phyloP scores from a whole-genome alignment of 2,113 vertebrate genomes.

The Anguilla japonica region DNA sequence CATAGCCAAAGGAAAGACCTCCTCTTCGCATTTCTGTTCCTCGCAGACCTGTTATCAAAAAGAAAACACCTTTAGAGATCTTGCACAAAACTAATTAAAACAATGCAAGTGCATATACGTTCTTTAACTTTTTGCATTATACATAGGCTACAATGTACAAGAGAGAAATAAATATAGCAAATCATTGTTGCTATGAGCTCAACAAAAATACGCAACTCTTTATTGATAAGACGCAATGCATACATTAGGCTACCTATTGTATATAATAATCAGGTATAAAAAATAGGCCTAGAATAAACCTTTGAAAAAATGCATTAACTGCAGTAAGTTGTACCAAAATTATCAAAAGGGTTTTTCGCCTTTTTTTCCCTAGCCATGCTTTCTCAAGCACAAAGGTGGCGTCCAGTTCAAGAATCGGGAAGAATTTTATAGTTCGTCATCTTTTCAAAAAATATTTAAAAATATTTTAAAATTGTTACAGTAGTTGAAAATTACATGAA shows the following conservation, averaged over 20 bases:
- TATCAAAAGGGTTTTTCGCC: conserved; percentile 9
- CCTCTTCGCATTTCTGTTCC: conserved; percentile 97
- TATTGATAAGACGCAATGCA: neutral
- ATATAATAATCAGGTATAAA: neutral
- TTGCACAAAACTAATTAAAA: neutral
- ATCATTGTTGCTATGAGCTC: neutral
- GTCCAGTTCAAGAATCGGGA: conserved; percentile 72
- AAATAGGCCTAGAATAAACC: neutral
- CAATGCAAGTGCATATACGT: neutral
- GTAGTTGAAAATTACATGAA: conserved; percentile 51
- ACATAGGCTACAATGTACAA: neutral
- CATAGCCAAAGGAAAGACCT: conserved; percentile 96
- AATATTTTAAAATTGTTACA: conserved; percentile 83
- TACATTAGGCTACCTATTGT: neutral
- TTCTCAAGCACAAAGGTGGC: conserved; percentile 89
- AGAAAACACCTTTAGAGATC: conserved; percentile 40
- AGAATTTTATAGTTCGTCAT: conserved; percentile 91
- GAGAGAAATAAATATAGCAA: neutral
- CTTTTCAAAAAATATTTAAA: conserved; percentile 98
- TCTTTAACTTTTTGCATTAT: neutral
- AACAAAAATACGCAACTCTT: neutral
- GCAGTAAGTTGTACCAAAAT: neutral
- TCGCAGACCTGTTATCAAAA: conserved; percentile 83
- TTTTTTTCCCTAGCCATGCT: conserved; percentile 52
- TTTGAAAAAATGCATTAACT: neutral